Evolutionary conservation across 2,113 vertebrate species (phyloP), one percentile per base, ranked within the genome.

Genomic region (Corapipo altera): DNA sequence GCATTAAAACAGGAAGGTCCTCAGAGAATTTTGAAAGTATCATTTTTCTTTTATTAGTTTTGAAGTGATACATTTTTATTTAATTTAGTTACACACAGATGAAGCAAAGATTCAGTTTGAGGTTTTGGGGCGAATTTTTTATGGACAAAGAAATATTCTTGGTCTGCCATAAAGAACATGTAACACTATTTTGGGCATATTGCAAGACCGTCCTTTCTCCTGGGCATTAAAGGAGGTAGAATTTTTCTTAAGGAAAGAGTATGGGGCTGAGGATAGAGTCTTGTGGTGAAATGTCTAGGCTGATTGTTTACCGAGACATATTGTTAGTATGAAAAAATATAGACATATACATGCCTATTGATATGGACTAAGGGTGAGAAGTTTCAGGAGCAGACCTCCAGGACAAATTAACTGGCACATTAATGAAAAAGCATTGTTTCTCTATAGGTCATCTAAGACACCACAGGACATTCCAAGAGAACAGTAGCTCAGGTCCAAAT

Each of bases 41-140:
- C 32, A 4, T 64, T 83, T 64, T 88, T 62, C 1, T 91, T 71
- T 74, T 57, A 12, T 41, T 46, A 49, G 22, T 59, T 65, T 83
- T 66, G 3, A 83, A 70, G 12, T 57, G 28, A 8, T 44, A 52
- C 6, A 15, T 72, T 71, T 80, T 84, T 48, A 61, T 55, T 69
- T 88, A 35, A 11, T 86, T 80, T 65, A 30, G 7, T 90, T 80
- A 51, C 20, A 15, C 8, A 30, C 4, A 44, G 20, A 86, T 28
- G 48, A 66, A 84, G 23, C 2, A 77, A 86, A 66, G 17, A 86
- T 70, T 93, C 37, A 27, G 1, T 81, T 62, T 41, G 23, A 4
- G 21, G 3, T 3, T 5, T 15, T 30, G 2, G 1, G 5, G 7
- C 12, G 5, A 5, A 35, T n/a, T 55, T 48, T 82, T 46, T 16